Base-by-base conservation (phyloP, 2,797 vertebrate genomes). In the Eremophila alpestris region DNA sequence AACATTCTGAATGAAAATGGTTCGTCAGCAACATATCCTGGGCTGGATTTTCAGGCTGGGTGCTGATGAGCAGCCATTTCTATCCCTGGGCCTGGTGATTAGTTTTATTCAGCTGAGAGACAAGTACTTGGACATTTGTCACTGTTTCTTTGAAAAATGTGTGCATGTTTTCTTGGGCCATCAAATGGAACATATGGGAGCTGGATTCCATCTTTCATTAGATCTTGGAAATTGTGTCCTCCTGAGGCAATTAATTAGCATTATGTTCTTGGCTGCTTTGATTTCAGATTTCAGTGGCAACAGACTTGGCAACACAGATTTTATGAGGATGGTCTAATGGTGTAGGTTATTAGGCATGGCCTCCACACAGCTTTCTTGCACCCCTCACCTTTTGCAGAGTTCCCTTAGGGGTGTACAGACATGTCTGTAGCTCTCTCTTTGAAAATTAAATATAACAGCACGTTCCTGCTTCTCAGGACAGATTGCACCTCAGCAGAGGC, bases 191-290 rank as follows among this genome's bases (percentile, higher is more conserved):
- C 91, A 86, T 95, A 94, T 86, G 87, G 73, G 69, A 81, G 38
- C 49, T 87, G 34, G 62, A 92, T 76, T 89, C 65, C 76, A 58
- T 91, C 81, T 90, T 95, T 84, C 84, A 85, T 93, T 95, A 89
- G 54, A 83, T 77, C 80, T 89, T 95, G 54, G 43, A 96, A 95
- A 88, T 74, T 63, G 60, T 91, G 73, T 87, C 56, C 92, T 90
- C 93, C 73, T 68, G 75, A 84, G 60, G 86, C 89, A 94, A 67
- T 89, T 96, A 93, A 78, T 87, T 95, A 94, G 77, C 43, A 69
- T 59, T 17, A 93, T 81, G 83, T 79, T 93, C 95, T 95, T 96
- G 84, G 92, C 90, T 93, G 89, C 63, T 91, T 95, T 97, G 85
- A 90, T 93, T 96, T 94, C 89, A 94, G 82, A 88, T 93, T 90